Percentiles rank a stretch among this genome's conserved stretches.
Conservation (phyloP, 1,140 invertebrate genomes). For the Drosophila pruinosa region DNA sequence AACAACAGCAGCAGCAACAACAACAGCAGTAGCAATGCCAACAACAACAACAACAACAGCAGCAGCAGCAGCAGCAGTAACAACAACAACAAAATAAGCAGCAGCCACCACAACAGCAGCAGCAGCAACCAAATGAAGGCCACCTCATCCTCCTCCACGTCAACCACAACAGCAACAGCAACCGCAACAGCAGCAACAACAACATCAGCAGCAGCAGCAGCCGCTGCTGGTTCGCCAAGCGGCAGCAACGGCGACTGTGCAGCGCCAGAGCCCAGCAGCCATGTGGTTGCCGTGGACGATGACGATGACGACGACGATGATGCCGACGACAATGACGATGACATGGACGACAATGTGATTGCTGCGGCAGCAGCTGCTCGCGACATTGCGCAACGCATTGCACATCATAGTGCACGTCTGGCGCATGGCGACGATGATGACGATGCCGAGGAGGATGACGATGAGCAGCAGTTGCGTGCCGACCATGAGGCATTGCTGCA, state of each 20-base stretch:
- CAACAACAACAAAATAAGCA: slow-evolving; percentile 33
- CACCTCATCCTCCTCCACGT: slow-evolving; percentile 29
- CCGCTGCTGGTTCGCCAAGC: slow-evolving; percentile 37
- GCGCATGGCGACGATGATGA: slow-evolving; percentile 51
- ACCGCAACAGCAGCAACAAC: slow-evolving; percentile 34
- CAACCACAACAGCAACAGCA: slow-evolving; percentile 22
- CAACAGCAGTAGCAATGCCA: slow-evolving; percentile 19
- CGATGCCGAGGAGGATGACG: slow-evolving; percentile 53
- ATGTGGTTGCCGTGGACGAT: slow-evolving; percentile 47
- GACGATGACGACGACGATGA: slow-evolving; percentile 48
- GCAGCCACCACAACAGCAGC: slow-evolving; percentile 13
- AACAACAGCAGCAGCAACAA: slow-evolving; percentile 25
- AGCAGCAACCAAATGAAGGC: slow-evolving; percentile 46
- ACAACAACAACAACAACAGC: slow-evolving; percentile 31
- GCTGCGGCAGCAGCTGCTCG: slow-evolving; percentile 32
- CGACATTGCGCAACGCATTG: slow-evolving; percentile 57
- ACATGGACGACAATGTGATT: slow-evolving; percentile 32
- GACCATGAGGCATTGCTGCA: slow-evolving; percentile 34
- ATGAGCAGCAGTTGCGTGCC: slow-evolving; percentile 33
- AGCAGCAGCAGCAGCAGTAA: slow-evolving; percentile 24
- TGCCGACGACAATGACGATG: slow-evolving; percentile 46
- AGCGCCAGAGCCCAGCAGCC: slow-evolving; percentile 15
- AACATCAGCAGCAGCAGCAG: slow-evolving; percentile 34
- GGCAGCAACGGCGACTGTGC: slow-evolving; percentile 50
- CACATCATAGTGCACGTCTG: slow-evolving; percentile 43